A percentile compares a stretch with the other conserved stretches of the same genome.
Evolutionary conservation across 2,113 vertebrate genomes (phyloP).

Genomic region (Urocitellus parryii): DNA sequence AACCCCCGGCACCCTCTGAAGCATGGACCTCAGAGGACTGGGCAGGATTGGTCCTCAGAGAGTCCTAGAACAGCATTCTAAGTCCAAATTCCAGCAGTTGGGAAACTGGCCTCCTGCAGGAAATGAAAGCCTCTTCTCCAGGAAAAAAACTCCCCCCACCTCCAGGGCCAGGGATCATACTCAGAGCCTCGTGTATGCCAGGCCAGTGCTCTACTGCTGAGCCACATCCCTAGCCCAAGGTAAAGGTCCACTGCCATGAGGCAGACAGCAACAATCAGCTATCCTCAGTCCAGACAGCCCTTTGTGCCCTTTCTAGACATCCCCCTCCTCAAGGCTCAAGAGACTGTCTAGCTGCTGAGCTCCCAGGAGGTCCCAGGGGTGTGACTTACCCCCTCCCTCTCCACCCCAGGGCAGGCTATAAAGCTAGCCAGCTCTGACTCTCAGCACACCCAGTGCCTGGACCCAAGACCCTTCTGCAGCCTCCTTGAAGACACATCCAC

Average conservation of each 20-base stretch:
- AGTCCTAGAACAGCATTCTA: not conserved
- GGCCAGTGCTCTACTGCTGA: not conserved
- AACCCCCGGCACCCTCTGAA: not conserved
- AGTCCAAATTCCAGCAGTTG: not conserved
- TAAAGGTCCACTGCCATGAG: not conserved
- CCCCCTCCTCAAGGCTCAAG: slow-evolving; percentile 56
- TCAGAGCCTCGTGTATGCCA: not conserved
- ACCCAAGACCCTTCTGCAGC: not conserved
- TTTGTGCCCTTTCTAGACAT: slow-evolving; percentile 52
- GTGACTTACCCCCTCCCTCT: slow-evolving; percentile 65
- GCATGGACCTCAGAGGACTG: not conserved
- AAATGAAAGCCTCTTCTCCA: not conserved
- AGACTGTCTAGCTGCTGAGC: slow-evolving; percentile 65
- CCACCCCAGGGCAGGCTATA: slow-evolving; percentile 67
- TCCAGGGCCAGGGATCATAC: not conserved
- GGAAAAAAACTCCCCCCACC: not conserved
- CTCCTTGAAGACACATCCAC: not conserved
- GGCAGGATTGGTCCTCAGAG: not conserved
- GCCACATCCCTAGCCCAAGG: too few species aligned
- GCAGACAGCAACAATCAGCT: not conserved
- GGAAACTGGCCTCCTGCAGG: not conserved
- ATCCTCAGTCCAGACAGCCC: not conserved
- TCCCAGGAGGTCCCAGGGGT: slow-evolving; percentile 75
- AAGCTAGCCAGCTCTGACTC: slow-evolving; percentile 45
- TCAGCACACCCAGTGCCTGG: not conserved